Percentiles rank a stretch among this genome's conserved stretches.
Conservation (phyloP, 2,113 vertebrate species). For the Rallus limicola region DNA sequence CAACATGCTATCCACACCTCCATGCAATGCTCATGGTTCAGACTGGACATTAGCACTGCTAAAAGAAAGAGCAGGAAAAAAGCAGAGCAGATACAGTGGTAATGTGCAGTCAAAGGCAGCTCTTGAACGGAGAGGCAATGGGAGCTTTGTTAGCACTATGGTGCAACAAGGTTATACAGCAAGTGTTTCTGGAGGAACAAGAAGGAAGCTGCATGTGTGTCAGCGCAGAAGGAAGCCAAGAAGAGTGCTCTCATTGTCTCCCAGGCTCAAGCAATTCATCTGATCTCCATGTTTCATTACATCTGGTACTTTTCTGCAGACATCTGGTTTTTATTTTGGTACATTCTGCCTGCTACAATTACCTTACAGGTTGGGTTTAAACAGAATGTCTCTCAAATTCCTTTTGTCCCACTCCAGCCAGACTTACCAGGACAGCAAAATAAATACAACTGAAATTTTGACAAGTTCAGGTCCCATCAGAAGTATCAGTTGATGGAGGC, state of each 20-base stretch:
- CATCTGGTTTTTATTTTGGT: background rate
- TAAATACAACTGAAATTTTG: background rate
- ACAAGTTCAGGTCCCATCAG: background rate
- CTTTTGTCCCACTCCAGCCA: background rate
- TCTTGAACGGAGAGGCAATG: background rate
- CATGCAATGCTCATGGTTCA: fast-evolving
- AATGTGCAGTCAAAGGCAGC: background rate
- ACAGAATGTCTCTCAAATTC: background rate
- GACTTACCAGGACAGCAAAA: background rate
- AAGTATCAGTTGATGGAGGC: background rate
- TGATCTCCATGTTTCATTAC: background rate
- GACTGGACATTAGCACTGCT: background rate
- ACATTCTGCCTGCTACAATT: background rate
- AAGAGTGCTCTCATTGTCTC: background rate
- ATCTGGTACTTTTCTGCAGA: background rate
- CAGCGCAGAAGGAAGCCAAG: background rate
- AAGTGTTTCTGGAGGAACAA: background rate
- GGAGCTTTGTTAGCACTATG: background rate
- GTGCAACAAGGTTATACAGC: background rate
- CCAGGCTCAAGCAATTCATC: background rate
- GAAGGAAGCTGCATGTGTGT: background rate
- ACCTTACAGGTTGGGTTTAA: background rate
- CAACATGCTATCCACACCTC: background rate
- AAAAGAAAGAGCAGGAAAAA: background rate
- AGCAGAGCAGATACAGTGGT: background rate